These are phyloP conservation scores for Onychostoma macrolepis DNA, from an alignment of 2,113 vertebrate genomes.

Conservation along the genomic window DNA sequence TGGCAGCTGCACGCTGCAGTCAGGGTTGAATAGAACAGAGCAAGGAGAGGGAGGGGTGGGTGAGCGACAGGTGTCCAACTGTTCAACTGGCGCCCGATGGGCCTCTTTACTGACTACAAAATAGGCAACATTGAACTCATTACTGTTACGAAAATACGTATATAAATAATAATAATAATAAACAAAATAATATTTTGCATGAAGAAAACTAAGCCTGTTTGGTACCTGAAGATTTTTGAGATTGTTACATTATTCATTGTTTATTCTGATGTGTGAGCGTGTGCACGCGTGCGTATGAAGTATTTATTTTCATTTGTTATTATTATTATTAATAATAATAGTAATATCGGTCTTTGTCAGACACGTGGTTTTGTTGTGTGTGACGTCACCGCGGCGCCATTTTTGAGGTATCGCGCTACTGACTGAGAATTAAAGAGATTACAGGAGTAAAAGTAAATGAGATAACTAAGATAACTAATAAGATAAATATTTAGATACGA, in stretches of 20 bases:
- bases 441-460: too few relatives aligned
- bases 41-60: constrained; percentile 60
- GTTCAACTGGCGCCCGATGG: constrained; percentile 26
- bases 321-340: too few relatives aligned
- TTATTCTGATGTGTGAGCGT: neutral
- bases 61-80: constrained; percentile 37
- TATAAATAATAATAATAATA: neutral
- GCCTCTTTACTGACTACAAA: neutral
- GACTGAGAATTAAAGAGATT: too few relatives aligned
- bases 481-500: too few relatives aligned
- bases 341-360: too few relatives aligned
- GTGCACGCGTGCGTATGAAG: too few relatives aligned
- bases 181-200: neutral
- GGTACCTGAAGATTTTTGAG: neutral
- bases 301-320: neutral
- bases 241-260: neutral
- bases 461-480: too few relatives aligned
- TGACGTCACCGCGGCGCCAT: too few relatives aligned
- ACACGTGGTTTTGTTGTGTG: too few relatives aligned
- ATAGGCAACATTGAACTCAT: neutral
- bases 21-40: constrained; percentile 73
- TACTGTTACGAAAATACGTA: neutral
- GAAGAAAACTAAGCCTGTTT: neutral
- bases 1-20: constrained; percentile 86
- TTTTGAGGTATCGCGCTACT: too few relatives aligned